Evolutionary conservation across 2,797 vertebrate genomes (phyloP), one percentile per base, ranked within the genome.

Genomic region (Cheirogaleus major): DNA sequence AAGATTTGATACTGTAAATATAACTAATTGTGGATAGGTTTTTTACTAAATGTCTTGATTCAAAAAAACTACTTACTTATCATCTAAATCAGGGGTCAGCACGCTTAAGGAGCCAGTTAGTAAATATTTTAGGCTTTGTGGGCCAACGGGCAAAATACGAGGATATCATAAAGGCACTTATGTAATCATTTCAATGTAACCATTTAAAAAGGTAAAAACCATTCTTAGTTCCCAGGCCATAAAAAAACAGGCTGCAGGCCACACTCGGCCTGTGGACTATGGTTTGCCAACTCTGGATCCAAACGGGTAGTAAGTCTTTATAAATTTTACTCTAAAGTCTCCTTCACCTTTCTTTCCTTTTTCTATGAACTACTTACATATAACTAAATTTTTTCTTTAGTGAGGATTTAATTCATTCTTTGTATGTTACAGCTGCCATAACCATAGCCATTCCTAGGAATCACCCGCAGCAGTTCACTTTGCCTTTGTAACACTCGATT

Each of bases 121-220:
- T 73, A 92, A 87, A 79, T 81, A 93, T 27, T 92, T 84, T 63
- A 81, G 86, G 45, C 43, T 86, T 94, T 89, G 43, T 63, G 73
- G 55, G 20, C 23, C 20, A 93, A 50, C 52, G 72, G 59, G 84
- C 38, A 90, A 87, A 94, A 82, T 4, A 25, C 70, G 9, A 88
- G 3, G 61, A 69, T 59, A 88, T 73, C 41, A 91, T 35, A 79
- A 7, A 30, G 30, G 67, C 80, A 85, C 27, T 91, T 89, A 67
- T 4, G 76, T 61, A 93, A 88, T 50, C 67, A 89, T 89, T 89
- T 73, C 67, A 67, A 95, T 18, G 4, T 67, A 96, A 78, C 61
- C 63, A 93, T 69, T 92, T 90, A 23, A 88, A 85, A 83, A 82
- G 18, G 35, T 83, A 87, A 83, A 96, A 81, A 43, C 4, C 7